Conservation (phyloP, 2,888 invertebrate species). For the Ormia ochracea region DNA sequence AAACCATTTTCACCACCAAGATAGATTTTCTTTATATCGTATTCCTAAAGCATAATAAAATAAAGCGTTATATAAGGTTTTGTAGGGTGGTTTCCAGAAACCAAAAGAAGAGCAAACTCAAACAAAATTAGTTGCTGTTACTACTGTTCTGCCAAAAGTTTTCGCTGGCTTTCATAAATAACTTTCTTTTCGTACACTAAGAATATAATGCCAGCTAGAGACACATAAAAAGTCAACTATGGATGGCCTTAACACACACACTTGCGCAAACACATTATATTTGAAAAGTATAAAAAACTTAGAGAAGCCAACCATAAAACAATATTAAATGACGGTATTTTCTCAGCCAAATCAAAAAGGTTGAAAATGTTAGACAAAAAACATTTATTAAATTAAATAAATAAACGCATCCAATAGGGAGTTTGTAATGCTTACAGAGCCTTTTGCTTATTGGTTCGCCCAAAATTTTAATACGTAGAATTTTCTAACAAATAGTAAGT, state of each 20-base stretch:
- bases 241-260: background rate
- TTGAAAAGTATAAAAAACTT: background rate
- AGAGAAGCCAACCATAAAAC: constrained; percentile 44
- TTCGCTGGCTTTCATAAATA: constrained; percentile 31
- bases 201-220: constrained; percentile 12
- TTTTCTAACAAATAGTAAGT: constrained; percentile 27
- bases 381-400: constrained; percentile 21
- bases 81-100: background rate
- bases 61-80: background rate
- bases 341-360: constrained; percentile 37
- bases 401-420: constrained; percentile 50
- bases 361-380: constrained; percentile 17
- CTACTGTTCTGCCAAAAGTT: background rate
- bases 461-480: constrained; percentile 17
- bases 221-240: background rate
- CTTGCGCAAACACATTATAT: background rate
- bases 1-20: constrained; percentile 14
- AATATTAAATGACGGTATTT: constrained; percentile 23
- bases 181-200: constrained; percentile 13
- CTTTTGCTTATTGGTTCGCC: constrained; percentile 45
- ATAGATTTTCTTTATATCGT: background rate
- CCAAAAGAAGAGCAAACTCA: background rate
- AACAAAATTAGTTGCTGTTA: constrained; percentile 1
- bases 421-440: constrained; percentile 36
- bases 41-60: background rate